Conservation (phyloP, 2,797 vertebrate species). For the Onychomys arenicola region DNA sequence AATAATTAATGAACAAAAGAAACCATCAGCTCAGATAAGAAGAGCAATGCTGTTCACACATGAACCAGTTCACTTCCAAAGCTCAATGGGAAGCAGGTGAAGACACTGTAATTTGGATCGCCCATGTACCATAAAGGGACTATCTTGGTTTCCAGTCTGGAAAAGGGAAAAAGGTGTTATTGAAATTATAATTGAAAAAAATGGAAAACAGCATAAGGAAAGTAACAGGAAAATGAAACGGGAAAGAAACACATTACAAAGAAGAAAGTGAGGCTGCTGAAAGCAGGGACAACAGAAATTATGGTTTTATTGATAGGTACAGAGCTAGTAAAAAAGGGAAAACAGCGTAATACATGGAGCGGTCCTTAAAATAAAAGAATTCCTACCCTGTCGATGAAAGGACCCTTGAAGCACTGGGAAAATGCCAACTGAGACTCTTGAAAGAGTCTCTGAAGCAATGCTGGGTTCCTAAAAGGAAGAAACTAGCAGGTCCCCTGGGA, state of each 20-base stretch:
- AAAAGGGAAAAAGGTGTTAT: neutral
- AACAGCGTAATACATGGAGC: neutral
- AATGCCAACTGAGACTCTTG: neutral
- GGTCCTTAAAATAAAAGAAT: neutral
- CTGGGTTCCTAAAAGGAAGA: neutral
- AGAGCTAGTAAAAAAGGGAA: neutral
- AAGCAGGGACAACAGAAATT: neutral
- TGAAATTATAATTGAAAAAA: neutral
- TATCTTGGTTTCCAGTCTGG: too few species aligned
- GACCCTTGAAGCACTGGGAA: neutral
- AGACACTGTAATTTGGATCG: neutral
- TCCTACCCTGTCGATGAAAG: neutral
- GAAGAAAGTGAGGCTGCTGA: neutral
- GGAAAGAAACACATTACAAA: neutral
- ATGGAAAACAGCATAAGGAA: neutral
- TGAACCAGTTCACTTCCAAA: neutral
- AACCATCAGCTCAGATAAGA: neutral
- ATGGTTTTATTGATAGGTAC: neutral
- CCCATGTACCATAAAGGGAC: neutral
- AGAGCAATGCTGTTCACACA: neutral
- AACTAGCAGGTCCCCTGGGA: neutral
- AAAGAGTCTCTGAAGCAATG: neutral
- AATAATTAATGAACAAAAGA: neutral
- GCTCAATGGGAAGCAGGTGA: neutral
- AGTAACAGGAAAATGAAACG: neutral